These are phyloP conservation scores for Triops cancriformis DNA, from an alignment of 1,140 invertebrate species.

Conservation along the genomic window DNA sequence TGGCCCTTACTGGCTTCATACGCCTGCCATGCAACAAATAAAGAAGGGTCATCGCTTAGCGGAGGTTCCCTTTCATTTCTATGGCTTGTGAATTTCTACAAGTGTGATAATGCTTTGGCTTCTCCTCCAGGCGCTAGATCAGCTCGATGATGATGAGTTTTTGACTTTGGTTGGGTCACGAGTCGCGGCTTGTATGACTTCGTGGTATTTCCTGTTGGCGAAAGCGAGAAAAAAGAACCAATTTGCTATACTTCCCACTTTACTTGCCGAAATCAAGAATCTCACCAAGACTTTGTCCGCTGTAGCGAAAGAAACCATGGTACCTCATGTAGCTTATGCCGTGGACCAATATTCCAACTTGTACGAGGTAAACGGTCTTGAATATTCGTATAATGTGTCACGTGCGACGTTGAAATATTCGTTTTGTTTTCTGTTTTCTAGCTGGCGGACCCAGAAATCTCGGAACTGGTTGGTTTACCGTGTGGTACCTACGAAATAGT, in stretches of 20 bases:
- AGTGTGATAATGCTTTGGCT: not conserved
- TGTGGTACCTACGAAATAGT: slow-evolving; percentile 28
- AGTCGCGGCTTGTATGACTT: not conserved
- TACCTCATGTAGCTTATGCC: not conserved
- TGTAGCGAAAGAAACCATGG: not conserved
- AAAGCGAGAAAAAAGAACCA: not conserved
- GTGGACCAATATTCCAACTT: not conserved
- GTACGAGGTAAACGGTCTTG: not conserved
- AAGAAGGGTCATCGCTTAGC: slow-evolving; percentile 6
- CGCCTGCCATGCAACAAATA: not conserved
- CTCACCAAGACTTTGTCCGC: not conserved
- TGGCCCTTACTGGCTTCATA: not conserved
- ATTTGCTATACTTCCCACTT: not conserved
- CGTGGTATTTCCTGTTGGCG: not conserved
- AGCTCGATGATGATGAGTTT: slow-evolving; percentile 5
- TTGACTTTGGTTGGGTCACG: not conserved
- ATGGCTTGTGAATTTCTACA: not conserved
- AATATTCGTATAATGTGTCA: no score
- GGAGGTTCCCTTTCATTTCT: not conserved
- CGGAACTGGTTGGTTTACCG: slow-evolving; percentile 23
- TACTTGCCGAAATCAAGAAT: not conserved
- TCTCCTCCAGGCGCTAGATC: not conserved
- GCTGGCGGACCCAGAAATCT: slow-evolving; percentile 25
- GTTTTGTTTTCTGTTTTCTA: not conserved
- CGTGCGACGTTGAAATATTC: no score